These are phyloP conservation scores for Apostichopus japonicus DNA, from an alignment of 35 echinoderm and acorn worm genomes.

Conservation along the genomic window DNA sequence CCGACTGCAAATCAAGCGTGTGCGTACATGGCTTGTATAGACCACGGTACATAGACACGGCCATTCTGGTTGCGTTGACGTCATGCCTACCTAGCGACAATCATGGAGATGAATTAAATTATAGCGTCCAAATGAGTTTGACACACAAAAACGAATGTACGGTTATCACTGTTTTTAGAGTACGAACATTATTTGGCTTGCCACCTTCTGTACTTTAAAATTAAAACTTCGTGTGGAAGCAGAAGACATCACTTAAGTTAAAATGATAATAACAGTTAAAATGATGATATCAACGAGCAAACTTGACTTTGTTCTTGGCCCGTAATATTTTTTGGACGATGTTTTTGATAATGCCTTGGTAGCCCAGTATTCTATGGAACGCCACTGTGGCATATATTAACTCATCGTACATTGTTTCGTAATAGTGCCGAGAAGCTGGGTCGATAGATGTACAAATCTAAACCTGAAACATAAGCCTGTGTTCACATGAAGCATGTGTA, in stretches of 20 bases:
- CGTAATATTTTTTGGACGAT: neutral
- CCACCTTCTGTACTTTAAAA: neutral
- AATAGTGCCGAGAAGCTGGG: neutral
- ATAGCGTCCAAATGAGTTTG: neutral
- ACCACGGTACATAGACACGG: neutral
- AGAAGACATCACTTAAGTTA: neutral
- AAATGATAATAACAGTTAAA: neutral
- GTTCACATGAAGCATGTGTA: too few species aligned
- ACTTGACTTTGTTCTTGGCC: neutral
- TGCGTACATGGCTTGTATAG: neutral
- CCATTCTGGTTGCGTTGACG: neutral
- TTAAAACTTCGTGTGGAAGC: neutral
- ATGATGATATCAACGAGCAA: neutral
- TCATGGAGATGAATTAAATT: conserved; percentile 5
- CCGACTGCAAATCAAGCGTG: neutral
- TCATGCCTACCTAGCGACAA: neutral
- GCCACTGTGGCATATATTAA: neutral
- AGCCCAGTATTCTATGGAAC: neutral
- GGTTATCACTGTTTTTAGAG: neutral
- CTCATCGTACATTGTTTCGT: neutral
- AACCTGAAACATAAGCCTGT: too few species aligned
- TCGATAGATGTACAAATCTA: too few species aligned
- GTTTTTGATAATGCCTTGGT: neutral
- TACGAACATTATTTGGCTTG: neutral
- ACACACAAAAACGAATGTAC: conserved; percentile 1